Percentiles rank a stretch among this genome's conserved stretches.
phyloP scores from a whole-genome alignment of 2,113 vertebrate species.

The Cisticola juncidis region DNA sequence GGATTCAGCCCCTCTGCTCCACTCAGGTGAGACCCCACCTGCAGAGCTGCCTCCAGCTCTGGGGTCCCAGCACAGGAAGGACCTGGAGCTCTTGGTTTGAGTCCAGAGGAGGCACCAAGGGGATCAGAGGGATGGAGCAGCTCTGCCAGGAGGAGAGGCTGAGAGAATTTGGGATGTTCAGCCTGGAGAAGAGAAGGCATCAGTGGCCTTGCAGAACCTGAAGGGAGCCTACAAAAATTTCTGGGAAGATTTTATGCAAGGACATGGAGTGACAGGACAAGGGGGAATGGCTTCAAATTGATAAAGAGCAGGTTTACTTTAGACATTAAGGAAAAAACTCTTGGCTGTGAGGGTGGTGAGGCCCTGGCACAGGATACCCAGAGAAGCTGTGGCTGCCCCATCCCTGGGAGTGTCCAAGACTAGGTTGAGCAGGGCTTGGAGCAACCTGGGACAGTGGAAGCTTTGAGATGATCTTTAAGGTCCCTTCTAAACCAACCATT shows the following conservation, averaged over 20 bases:
- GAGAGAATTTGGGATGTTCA: background rate
- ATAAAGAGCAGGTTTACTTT: background rate
- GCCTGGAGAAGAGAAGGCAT: background rate
- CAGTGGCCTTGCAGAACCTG: background rate
- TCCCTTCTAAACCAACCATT: background rate
- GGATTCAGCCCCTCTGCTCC: background rate
- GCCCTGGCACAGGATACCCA: rapidly evolving
- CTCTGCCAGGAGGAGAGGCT: background rate
- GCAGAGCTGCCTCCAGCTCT: background rate
- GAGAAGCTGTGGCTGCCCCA: background rate
- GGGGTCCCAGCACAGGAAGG: background rate
- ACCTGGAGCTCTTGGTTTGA: rapidly evolving
- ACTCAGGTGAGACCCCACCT: background rate
- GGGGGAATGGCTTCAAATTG: background rate
- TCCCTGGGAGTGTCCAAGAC: background rate
- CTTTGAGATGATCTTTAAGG: background rate
- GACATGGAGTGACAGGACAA: background rate
- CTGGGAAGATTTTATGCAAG: background rate
- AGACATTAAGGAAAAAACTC: background rate
- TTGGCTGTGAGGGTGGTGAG: background rate
- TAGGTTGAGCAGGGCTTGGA: rapidly evolving
- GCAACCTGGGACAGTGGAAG: background rate
- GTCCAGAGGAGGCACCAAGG: background rate
- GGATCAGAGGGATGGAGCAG: background rate
- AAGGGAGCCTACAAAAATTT: background rate